Evolutionary conservation across 2,888 invertebrate species (phyloP), one percentile per base, ranked within the genome.

Genomic region (Dryobotodes eremita): DNA sequence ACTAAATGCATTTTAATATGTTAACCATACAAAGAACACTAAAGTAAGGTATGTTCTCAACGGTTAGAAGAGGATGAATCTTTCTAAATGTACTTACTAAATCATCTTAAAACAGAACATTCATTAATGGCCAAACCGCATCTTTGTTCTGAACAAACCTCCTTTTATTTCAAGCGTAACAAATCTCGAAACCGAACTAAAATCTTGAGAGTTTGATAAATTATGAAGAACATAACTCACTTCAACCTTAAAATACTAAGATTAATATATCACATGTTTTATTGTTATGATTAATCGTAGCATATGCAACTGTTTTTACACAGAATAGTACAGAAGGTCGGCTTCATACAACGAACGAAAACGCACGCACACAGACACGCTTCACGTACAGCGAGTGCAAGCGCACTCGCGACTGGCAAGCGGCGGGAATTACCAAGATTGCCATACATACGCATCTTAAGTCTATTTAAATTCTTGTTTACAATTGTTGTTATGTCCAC

Each of bases 261-360:
- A 89, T 84, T 88, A 89, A 88, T 88, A 84, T 66, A 86, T 85
- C 69, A 71, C 23, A 62, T 57, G 77, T 83, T 88, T 85, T 85
- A 84, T 89, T 86, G 71, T 78, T 85, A 79, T 86, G 85, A 88
- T 89, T 85, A 84, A 89, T 88, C 42, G 70, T 42, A 23, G 20
- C 64, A 79, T 59, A 59, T 82, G 82, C 59, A 71, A 55, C 64
- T 78, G 55, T 76, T 74, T 68, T 66, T 66, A 77, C 66, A 31
- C 20, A 31, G 23, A 68, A 15, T 20, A 36, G 17, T 31, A 31
- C 59, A 46, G 70, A 65, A 59, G 7, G 36, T 23, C 26, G 0
- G 11, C 50, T 66, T 15, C 31, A 26, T 48, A 23, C 13, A 71
- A 31, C 0, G 23, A 53, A 8, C 10, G 0, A 46, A 15, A 74